A percentile compares a stretch with the other conserved stretches of the same genome.
These are phyloP conservation scores for Cuculus canorus DNA, from an alignment of 2,797 vertebrate genomes.

Conservation along the genomic window DNA sequence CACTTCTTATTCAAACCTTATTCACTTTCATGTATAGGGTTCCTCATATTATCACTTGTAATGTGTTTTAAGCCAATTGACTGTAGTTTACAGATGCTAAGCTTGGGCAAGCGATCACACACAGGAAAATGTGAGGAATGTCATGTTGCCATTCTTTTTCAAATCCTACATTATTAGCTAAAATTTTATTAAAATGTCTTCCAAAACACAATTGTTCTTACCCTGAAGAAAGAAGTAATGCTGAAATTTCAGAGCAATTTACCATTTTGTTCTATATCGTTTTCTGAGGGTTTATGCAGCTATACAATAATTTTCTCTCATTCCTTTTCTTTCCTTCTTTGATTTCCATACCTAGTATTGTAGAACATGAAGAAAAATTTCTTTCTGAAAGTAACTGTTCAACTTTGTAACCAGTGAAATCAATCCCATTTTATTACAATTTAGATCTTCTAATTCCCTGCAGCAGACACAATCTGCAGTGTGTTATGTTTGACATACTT, in stretches of 20 bases:
- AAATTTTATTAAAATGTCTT: not conserved
- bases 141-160: not conserved
- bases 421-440: not conserved
- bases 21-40: not conserved
- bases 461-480: not conserved
- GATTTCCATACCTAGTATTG: not conserved
- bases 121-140: rapidly evolving
- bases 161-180: not conserved
- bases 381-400: not conserved
- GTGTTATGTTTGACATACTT: not conserved
- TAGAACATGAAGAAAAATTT: not conserved
- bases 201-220: not conserved
- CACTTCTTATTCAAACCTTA: not conserved
- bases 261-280: not conserved
- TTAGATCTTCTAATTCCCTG: not conserved
- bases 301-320: not conserved
- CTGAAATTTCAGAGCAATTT: not conserved
- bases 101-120: not conserved
- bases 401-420: not conserved
- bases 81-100: not conserved
- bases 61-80: not conserved
- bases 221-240: not conserved
- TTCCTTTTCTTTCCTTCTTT: not conserved
- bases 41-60: not conserved
- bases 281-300: not conserved